Evolutionary conservation across 2,113 vertebrate genomes (phyloP).

Genomic region (Erythrolamprus reginae): DNA sequence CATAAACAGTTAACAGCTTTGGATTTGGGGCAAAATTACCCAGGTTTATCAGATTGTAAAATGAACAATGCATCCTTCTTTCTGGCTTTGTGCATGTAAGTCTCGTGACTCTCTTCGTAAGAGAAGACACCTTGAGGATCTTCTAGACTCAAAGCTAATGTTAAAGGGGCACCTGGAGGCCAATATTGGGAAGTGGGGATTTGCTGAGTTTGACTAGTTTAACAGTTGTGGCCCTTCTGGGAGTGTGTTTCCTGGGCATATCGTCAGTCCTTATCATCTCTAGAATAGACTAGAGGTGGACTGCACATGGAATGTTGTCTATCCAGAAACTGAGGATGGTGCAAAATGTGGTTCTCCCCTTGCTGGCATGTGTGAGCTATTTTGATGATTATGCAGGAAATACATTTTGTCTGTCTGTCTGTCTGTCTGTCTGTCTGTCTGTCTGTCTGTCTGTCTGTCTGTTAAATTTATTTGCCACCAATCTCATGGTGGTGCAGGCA

Average conservation of each 20-base stretch:
- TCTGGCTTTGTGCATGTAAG: neutral
- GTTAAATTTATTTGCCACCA: too few relatives aligned
- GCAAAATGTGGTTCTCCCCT: neutral
- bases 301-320: neutral
- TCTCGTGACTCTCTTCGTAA: neutral
- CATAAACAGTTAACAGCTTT: neutral
- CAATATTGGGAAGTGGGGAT: neutral
- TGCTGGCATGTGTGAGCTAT: neutral
- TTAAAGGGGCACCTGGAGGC: neutral
- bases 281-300: neutral
- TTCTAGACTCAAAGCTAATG: neutral
- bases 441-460: too few relatives aligned
- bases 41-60: neutral
- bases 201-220: neutral
- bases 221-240: neutral
- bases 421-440: too few relatives aligned
- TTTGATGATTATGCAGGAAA: neutral
- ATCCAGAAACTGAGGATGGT: neutral
- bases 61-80: neutral
- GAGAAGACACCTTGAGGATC: neutral
- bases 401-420: neutral
- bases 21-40: neutral
- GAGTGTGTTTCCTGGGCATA: neutral
- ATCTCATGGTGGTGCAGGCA: too few relatives aligned
- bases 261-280: neutral